Evolutionary conservation across 2,888 invertebrate species (phyloP).

Genomic region (Emmelina monodactyla): DNA sequence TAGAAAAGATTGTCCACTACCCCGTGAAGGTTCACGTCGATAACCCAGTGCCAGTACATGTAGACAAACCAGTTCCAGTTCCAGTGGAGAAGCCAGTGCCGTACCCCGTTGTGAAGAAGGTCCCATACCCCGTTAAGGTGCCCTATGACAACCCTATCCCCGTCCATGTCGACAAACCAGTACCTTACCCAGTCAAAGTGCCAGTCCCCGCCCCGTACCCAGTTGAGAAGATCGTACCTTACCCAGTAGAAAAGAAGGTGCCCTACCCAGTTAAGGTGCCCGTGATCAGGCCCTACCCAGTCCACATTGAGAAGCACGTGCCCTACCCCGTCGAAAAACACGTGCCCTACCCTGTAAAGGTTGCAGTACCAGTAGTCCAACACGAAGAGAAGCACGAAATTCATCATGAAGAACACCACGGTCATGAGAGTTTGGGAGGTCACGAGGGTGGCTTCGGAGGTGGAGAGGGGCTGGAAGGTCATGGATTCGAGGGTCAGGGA

Average conservation of each 20-base stretch:
- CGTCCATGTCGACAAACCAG: conserved; percentile 79
- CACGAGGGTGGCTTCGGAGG: conserved; percentile 20
- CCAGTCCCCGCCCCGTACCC: conserved; percentile 76
- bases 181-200: conserved; percentile 78
- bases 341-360: conserved; percentile 75
- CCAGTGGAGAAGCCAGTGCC: conserved; percentile 78
- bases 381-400: conserved; percentile 29
- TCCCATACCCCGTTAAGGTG: conserved; percentile 76
- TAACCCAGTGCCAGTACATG: conserved; percentile 72
- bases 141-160: conserved; percentile 73
- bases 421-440: conserved; percentile 3
- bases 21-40: conserved; percentile 76
- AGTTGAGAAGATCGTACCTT: conserved; percentile 71
- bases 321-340: conserved; percentile 73
- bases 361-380: conserved; percentile 71
- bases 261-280: conserved; percentile 71
- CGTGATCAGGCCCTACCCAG: conserved; percentile 67
- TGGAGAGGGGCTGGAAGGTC: conserved; percentile 13
- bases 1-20: conserved; percentile 75
- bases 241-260: conserved; percentile 71
- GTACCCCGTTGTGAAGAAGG: conserved; percentile 75
- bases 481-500: conserved; percentile 16
- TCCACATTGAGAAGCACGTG: conserved; percentile 73
- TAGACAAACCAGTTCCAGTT: conserved; percentile 73
- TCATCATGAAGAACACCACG: conserved; percentile 7